Evolutionary conservation across 2,113 vertebrate species (phyloP).

Genomic region (Mungos mungo): DNA sequence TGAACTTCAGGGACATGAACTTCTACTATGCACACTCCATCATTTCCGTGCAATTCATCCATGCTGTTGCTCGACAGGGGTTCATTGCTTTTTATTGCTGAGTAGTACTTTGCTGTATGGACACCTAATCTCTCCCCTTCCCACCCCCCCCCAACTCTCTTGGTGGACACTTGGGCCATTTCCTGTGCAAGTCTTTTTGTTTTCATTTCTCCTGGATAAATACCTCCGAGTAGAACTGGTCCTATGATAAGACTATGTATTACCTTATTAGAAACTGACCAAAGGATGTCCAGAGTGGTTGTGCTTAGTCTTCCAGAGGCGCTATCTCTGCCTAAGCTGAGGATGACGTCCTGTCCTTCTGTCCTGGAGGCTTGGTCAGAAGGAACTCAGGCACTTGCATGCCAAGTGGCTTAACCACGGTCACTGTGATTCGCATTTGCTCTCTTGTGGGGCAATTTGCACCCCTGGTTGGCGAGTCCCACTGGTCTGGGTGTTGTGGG

Average conservation of each 20-base stretch:
- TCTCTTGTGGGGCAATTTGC: background rate
- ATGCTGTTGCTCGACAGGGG: fast-evolving
- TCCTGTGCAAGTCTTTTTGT: background rate
- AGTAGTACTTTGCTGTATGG: background rate
- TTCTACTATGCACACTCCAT: background rate
- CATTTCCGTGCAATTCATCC: background rate
- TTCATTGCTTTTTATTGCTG: background rate
- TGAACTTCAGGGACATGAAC: background rate
- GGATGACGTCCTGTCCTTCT: fast-evolving
- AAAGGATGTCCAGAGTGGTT: background rate
- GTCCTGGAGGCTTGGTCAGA: too few species aligned
- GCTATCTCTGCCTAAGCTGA: background rate
- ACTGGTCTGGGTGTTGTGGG: fast-evolving
- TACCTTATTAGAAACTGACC: background rate
- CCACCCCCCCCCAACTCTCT: background rate
- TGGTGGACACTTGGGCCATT: background rate
- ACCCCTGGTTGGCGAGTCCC: too few species aligned
- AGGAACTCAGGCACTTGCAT: background rate
- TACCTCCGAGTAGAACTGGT: background rate
- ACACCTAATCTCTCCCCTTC: fast-evolving
- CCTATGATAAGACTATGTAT: background rate
- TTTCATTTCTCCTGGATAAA: background rate
- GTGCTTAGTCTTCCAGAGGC: background rate
- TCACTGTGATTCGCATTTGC: background rate
- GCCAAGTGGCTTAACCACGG: background rate